Conservation (phyloP, 2,113 vertebrate species). For the Corythoichthys haematopterus region DNA sequence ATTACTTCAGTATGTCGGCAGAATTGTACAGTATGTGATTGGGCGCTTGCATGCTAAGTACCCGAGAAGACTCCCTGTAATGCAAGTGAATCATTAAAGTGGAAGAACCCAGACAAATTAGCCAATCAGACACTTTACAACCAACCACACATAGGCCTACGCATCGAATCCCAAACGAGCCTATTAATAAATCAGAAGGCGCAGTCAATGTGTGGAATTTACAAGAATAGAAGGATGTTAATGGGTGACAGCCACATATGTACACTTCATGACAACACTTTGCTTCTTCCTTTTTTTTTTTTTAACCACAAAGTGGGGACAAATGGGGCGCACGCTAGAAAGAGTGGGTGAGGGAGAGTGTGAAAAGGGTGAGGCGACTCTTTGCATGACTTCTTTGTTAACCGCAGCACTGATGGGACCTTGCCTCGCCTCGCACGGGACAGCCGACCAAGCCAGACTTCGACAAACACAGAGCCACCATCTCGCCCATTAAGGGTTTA, state of each 20-base stretch:
- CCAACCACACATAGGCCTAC: slow-evolving; percentile 29
- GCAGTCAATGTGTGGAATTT: slow-evolving; percentile 40
- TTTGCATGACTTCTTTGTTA: slow-evolving; percentile 61
- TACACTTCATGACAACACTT: slow-evolving; percentile 43
- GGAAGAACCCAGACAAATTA: slow-evolving; percentile 16
- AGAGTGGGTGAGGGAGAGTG: slow-evolving; percentile 41
- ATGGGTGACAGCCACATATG: slow-evolving; percentile 41
- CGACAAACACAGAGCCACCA: slow-evolving; percentile 13
- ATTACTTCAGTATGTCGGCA: slow-evolving; percentile 7
- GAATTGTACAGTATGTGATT: not conserved
- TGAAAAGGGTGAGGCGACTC: slow-evolving; percentile 47
- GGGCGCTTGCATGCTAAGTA: slow-evolving; percentile 41
- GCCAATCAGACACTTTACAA: slow-evolving; percentile 25
- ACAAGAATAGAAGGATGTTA: slow-evolving; percentile 46
- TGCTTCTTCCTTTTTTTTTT: slow-evolving; percentile 44
- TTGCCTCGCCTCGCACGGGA: slow-evolving; percentile 24
- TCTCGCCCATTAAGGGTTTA: slow-evolving; percentile 49
- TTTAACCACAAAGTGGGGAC: slow-evolving; percentile 62
- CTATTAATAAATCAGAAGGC: slow-evolving; percentile 71
- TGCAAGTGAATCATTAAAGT: slow-evolving; percentile 34
- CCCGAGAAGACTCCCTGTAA: slow-evolving; percentile 32
- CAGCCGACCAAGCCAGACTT: slow-evolving; percentile 30
- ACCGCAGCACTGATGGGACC: slow-evolving; percentile 61
- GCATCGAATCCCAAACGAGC: slow-evolving; percentile 52
- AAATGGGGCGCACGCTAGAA: slow-evolving; percentile 39